Conservation (phyloP, 2,113 vertebrate genomes). For the Agelaius phoeniceus region DNA sequence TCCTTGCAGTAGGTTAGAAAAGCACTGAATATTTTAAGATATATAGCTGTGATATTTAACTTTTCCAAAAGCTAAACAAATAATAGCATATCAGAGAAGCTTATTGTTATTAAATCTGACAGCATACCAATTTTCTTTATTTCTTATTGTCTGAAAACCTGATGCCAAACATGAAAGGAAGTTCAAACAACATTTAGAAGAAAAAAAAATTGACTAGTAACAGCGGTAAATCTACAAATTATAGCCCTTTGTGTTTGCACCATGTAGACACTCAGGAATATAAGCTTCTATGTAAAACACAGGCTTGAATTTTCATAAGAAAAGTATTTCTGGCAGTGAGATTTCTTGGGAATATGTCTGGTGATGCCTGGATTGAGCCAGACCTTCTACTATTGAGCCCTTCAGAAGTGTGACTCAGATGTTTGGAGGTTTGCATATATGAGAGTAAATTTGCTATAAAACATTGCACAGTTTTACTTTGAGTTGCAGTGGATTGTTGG, state of each 20-base stretch:
- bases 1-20: conserved; percentile 49
- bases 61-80: conserved; percentile 53
- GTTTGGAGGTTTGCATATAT: background rate
- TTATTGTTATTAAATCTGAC: conserved; percentile 48
- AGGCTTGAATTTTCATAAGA: background rate
- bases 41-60: conserved; percentile 34
- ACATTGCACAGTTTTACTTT: background rate
- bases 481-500: background rate
- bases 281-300: background rate
- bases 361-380: background rate
- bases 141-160: conserved; percentile 16
- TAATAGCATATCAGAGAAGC: conserved; percentile 13
- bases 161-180: conserved; percentile 14
- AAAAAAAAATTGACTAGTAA: background rate
- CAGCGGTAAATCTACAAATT: background rate
- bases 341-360: background rate
- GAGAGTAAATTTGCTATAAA: conserved; percentile 18
- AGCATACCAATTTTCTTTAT: conserved; percentile 26
- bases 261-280: background rate
- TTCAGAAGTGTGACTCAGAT: conserved; percentile 13
- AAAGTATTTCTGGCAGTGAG: background rate
- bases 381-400: background rate
- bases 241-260: background rate
- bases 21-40: conserved; percentile 50
- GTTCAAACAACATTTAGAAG: background rate